Evolutionary conservation across 2,113 vertebrate genomes (phyloP), one percentile per base, ranked within the genome.

Genomic region (Dendropsophus ebraccatus): DNA sequence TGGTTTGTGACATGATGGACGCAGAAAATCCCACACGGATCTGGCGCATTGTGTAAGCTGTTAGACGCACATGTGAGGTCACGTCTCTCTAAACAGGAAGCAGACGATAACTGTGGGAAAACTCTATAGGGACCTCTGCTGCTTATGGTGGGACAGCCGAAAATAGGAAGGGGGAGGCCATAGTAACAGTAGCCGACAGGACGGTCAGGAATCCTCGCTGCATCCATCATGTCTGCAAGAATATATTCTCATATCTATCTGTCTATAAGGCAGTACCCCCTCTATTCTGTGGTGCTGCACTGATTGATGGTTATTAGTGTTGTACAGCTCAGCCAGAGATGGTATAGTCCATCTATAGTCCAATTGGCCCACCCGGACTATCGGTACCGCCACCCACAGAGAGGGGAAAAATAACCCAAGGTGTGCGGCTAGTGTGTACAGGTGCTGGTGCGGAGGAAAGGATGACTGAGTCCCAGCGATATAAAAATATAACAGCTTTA

Each of bases 41-140:
- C 2, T 32, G 17, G 19, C n/a, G 3, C 19, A 79, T 37, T 58
- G 49, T 79, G 76, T 28, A 79, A 37, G 32, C 52, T 58, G 30
- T 37, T n/a, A 23, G 23, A 54, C 19, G 23, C 76, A 58, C 6
- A 37, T 37, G 52, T 32, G 35, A 58, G 76, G 76, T 79, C 76
- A 37, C 56, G 76, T 79, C 50, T 17, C 30, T 56, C 23, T 78
- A 78, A 56, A 79, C 76, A 79, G 76, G 76, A 79, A 79, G 23
- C 58, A 52, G 30, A 19, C 14, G 76, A 54, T 8, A 19, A 16
- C 52, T 79, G 76, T 79, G 76, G 76, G 76, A 79, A 77, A 58
- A 58, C 65, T 76, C 47, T 30, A 28, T 50, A 47, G 17, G 73
- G 73, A 76, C 73, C 28, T 76, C 2, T 28, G 25, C 28, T 25